phyloP scores from a whole-genome alignment of 1,140 invertebrate genomes.

The Brachionus asplanchnoidis region DNA sequence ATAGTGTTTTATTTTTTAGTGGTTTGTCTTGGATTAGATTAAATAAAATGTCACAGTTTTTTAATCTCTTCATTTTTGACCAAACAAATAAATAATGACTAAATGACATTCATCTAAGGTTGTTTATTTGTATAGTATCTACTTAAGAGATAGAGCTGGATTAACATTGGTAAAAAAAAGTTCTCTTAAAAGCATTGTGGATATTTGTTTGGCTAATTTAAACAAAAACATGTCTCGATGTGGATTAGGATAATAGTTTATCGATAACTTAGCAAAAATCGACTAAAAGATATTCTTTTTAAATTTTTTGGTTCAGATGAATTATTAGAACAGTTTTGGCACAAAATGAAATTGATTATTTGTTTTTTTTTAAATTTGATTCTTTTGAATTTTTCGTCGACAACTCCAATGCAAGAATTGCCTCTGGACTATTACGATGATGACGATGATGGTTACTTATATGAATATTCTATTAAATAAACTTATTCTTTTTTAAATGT shows the following conservation, averaged over 20 bases:
- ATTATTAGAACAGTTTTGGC: background rate
- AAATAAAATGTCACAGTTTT: background rate
- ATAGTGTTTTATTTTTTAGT: background rate
- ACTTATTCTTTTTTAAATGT: background rate
- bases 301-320: background rate
- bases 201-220: background rate
- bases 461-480: background rate
- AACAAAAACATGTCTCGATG: background rate
- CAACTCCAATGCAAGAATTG: conserved; percentile 30
- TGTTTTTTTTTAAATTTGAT: background rate
- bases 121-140: conserved; percentile 6
- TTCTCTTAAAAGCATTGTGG: background rate
- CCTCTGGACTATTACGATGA: conserved; percentile 10
- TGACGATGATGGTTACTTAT: background rate
- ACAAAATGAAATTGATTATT: background rate
- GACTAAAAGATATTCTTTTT: background rate
- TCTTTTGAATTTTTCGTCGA: background rate
- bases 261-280: background rate
- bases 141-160: background rate
- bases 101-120: background rate
- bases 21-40: background rate
- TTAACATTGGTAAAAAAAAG: background rate
- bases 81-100: conserved; percentile 3
- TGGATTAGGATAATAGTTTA: background rate
- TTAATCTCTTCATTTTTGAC: background rate